A percentile compares a stretch with the other conserved stretches of the same genome.
These are phyloP conservation scores for Odontothrips loti DNA, from an alignment of 2,888 invertebrate genomes.

Conservation along the genomic window DNA sequence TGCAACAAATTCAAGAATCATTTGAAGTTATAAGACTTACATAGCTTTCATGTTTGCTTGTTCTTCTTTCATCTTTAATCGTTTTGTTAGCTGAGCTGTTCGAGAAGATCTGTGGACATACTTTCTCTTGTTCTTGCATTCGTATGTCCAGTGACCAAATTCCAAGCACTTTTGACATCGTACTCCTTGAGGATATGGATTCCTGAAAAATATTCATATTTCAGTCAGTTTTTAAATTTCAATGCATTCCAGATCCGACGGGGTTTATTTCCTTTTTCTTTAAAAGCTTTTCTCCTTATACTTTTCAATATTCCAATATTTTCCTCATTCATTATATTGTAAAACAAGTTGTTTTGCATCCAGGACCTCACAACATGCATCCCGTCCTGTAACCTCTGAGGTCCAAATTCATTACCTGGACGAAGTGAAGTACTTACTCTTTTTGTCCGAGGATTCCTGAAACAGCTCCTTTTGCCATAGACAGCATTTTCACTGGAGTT, in stretches of 20 bases:
- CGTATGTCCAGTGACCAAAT: constrained; percentile 91
- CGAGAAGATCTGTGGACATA: constrained; percentile 78
- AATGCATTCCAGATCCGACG: not conserved
- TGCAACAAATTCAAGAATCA: not conserved
- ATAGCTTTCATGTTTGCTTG: not conserved
- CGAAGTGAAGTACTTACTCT: not conserved
- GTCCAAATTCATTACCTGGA: too few relatives aligned
- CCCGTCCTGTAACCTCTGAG: too few relatives aligned
- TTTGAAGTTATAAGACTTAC: not conserved
- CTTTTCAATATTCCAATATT: not conserved
- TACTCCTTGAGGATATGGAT: constrained; percentile 66
- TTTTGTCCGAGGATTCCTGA: not conserved
- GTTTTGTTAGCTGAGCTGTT: constrained; percentile 71
- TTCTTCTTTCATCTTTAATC: constrained; percentile 53
- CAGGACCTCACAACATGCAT: too few relatives aligned
- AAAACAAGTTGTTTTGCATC: too few relatives aligned
- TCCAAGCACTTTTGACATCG: constrained; percentile 91
- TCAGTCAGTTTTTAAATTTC: constrained; percentile 38
- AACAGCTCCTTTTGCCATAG: not conserved
- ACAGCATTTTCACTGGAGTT: not conserved
- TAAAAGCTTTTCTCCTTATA: not conserved
- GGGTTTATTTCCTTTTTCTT: not conserved
- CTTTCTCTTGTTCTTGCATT: constrained; percentile 87
- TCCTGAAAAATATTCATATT: constrained; percentile 41
- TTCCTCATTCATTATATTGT: not conserved